phyloP scores from a whole-genome alignment of 2,113 vertebrate species.

The Delphinus delphis region DNA sequence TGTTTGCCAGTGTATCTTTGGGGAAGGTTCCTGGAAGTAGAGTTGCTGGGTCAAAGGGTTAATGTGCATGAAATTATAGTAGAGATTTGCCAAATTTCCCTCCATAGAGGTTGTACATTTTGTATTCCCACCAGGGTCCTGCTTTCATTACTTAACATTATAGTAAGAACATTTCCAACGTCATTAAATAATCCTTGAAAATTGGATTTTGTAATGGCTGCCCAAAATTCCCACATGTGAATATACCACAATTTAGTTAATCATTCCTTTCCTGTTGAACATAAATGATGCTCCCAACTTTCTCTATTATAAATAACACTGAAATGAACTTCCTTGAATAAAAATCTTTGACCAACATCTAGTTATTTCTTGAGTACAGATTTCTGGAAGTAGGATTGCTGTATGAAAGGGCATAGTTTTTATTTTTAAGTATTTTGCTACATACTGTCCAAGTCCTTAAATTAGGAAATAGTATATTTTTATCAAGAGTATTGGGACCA shows the following conservation, averaged over 20 bases:
- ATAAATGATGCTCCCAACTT: background rate
- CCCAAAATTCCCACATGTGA: constrained; percentile 10
- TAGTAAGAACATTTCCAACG: constrained; percentile 35
- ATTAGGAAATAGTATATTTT: background rate
- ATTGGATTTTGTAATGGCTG: constrained; percentile 31
- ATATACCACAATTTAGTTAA: constrained; percentile 1
- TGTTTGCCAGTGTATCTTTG: background rate
- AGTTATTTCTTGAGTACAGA: background rate
- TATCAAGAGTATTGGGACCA: background rate
- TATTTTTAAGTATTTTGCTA: background rate
- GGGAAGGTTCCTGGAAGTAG: constrained; percentile 18
- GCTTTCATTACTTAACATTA: constrained; percentile 54
- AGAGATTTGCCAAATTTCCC: constrained; percentile 9
- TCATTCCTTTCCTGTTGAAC: background rate
- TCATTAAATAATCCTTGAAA: constrained; percentile 61
- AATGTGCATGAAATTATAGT: background rate
- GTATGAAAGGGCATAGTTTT: background rate
- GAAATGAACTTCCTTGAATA: constrained; percentile 22
- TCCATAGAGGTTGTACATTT: background rate
- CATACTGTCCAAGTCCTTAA: background rate
- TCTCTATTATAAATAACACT: constrained; percentile 9
- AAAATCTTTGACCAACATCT: background rate
- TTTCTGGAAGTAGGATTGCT: background rate
- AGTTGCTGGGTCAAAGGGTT: background rate
- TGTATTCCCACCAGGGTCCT: constrained; percentile 20